Evolutionary conservation across 2,113 vertebrate genomes (phyloP), one percentile per base, ranked within the genome.

Genomic region (Dendrocopos noguchii): DNA sequence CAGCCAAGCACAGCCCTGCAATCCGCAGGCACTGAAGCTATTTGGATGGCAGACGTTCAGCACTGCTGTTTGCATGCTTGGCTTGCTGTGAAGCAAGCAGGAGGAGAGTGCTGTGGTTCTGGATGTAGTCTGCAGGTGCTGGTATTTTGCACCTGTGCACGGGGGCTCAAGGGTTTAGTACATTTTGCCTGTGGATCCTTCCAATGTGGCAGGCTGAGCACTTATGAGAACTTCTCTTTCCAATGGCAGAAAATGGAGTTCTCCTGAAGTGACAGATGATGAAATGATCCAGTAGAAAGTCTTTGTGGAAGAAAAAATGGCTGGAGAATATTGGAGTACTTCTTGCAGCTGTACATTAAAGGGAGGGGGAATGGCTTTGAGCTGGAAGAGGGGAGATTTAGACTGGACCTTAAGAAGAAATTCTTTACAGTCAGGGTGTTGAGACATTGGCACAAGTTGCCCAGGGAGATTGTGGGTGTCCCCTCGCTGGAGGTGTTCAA

Each of bases 121-220:
- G 68, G 47, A 6, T 50, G 47, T 25, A 7, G 27, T 5, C 39
- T 66, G 73, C 77, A 61, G 68, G n/a, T 55, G 77, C 60, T 80
- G n/a, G 27, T 31, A 42, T 25, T 42, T 63, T 50, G 50, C 53
- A 36, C 56, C 83, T 31, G 24, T 11, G 15, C 28, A 10, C 0
- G 0, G 53, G 36, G 15, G n/a, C 12, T 6, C 19, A 53, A 15
- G 57, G 29, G 27, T 46, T 57, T 36, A 12, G 34, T 31, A 9
- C 0, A 0, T 21, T 47, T 55, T 4, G 1, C 2, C 14, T 9
- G n/a, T 31, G 34, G 46, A 9, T 15, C 5, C 0, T 15, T 47
- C 39, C 80, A 53, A 1, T 11, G 28, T 67, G 71, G 28, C 31
- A 17, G 5, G 22, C 71, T 52, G 25, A 9, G 25, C 18, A 22